Evolutionary conservation across 2,888 invertebrate genomes (phyloP).

Genomic region (Acrobasis suavella): DNA sequence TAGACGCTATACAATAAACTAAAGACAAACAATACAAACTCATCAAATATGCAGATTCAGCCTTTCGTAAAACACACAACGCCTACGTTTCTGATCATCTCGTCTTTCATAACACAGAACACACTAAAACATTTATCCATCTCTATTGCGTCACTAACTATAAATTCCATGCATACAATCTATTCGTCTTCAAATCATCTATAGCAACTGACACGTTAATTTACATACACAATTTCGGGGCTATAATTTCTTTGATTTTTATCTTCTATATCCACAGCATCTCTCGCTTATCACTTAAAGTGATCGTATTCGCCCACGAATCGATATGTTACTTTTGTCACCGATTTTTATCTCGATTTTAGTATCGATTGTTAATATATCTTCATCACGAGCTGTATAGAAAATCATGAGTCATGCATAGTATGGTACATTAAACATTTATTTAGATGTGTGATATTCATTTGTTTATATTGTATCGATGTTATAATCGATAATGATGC

Average conservation of each 20-base stretch:
- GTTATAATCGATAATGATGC: conserved; percentile 30
- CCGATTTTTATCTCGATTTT: conserved; percentile 44
- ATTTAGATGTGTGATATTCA: conserved; percentile 35
- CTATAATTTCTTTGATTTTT: conserved; percentile 41
- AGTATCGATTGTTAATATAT: conserved; percentile 46
- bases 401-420: conserved; percentile 43
- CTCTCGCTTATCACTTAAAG: conserved; percentile 39
- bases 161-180: conserved; percentile 9
- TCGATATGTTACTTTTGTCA: conserved; percentile 52
- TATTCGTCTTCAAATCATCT: conserved; percentile 25
- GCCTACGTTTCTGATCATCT: conserved; percentile 2
- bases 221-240: conserved; percentile 48
- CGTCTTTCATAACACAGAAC: conserved; percentile 1
- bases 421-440: conserved; percentile 34
- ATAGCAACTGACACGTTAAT: conserved; percentile 36
- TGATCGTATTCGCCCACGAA: conserved; percentile 43
- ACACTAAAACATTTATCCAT: conserved; percentile 10
- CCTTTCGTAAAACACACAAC: conserved; percentile 6
- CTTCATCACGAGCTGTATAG: conserved; percentile 35
- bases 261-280: conserved; percentile 34
- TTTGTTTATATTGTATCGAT: conserved; percentile 31
- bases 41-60: conserved; percentile 5
- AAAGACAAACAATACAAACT: background rate
- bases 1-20: background rate
- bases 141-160: conserved; percentile 12